phyloP scores from a whole-genome alignment of 2,888 invertebrate species.

The Thera obeliscata region DNA sequence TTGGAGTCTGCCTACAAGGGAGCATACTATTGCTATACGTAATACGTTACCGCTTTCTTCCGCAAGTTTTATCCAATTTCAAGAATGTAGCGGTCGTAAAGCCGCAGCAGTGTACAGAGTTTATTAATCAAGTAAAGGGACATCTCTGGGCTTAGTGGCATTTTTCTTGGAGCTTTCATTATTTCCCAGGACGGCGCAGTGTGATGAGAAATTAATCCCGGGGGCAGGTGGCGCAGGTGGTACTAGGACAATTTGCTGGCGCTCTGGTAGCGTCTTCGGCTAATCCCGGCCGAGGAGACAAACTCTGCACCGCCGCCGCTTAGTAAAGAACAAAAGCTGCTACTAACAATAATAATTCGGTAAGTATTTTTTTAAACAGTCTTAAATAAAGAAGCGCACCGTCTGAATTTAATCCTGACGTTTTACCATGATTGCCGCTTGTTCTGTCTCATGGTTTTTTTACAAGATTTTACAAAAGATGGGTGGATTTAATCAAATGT shows the following conservation, averaged over 20 bases:
- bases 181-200: slow-evolving; percentile 68
- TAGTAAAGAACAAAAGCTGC: slow-evolving; percentile 20
- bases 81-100: slow-evolving; percentile 53
- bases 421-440: no score
- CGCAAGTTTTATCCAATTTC: slow-evolving; percentile 50
- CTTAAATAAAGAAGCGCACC: not conserved
- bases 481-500: no score
- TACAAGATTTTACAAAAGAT: no score
- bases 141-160: slow-evolving; percentile 68
- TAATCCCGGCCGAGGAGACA: slow-evolving; percentile 54
- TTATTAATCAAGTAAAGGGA: slow-evolving; percentile 77
- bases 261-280: slow-evolving; percentile 35
- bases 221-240: slow-evolving; percentile 75
- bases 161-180: slow-evolving; percentile 79
- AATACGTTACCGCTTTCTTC: slow-evolving; percentile 19
- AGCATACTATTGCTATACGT: slow-evolving; percentile 6
- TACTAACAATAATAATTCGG: slow-evolving; percentile 12
- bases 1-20: not conserved
- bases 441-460: no score
- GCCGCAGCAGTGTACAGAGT: slow-evolving; percentile 55
- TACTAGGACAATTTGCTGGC: slow-evolving; percentile 67
- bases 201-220: slow-evolving; percentile 83
- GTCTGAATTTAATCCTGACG: no score
- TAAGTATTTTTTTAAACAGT: not conserved
- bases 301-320: slow-evolving; percentile 20